Conservation (phyloP, 2,797 vertebrate species). For the Pantherophis alleghaniensis region DNA sequence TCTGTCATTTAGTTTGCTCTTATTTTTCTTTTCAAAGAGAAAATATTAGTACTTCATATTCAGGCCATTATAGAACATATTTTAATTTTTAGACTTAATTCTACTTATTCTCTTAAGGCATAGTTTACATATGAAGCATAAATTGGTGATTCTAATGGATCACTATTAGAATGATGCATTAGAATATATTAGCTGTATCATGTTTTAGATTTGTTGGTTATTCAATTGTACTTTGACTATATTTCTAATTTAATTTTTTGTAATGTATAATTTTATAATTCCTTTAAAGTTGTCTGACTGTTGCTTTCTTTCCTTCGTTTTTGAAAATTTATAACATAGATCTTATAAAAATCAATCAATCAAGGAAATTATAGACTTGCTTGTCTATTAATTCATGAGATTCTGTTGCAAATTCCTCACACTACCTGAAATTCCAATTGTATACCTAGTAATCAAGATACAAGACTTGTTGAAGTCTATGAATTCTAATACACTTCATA, state of each 20-base stretch:
- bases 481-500: not conserved
- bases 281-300: not conserved
- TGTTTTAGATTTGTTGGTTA: not conserved
- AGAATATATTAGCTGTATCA: not conserved
- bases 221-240: not conserved
- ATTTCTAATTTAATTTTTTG: not conserved
- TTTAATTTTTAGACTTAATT: not conserved
- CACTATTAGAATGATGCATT: not conserved
- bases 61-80: not conserved
- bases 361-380: not conserved
- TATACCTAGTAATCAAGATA: too few species aligned
- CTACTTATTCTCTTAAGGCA: not conserved
- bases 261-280: not conserved
- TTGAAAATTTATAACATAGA: not conserved
- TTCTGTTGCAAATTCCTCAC: too few species aligned
- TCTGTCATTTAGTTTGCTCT: not conserved
- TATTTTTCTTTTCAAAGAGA: not conserved
- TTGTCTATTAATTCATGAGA: too few species aligned
- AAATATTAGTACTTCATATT: not conserved
- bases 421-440: too few species aligned
- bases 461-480: not conserved
- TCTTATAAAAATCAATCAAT: not conserved
- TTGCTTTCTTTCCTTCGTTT: not conserved
- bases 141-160: too few species aligned
- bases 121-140: not conserved